A percentile compares a stretch with the other conserved stretches of the same genome.
phyloP scores from a whole-genome alignment of 2,797 vertebrate genomes.

The Myotis findleyi region DNA sequence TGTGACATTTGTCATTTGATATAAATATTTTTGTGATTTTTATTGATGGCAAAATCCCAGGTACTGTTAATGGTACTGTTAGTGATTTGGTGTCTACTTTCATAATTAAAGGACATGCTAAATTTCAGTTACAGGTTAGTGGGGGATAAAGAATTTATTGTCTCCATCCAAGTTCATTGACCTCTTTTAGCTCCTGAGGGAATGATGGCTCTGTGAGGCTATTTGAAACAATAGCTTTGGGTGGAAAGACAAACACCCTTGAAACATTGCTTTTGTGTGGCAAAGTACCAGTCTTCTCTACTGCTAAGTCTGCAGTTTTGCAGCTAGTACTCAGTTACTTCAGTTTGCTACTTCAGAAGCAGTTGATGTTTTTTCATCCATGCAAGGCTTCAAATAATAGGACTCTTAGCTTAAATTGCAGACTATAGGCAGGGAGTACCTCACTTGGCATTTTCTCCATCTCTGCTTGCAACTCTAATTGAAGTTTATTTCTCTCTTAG shows the following conservation, averaged over 20 bases:
- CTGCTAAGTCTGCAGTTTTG: neutral
- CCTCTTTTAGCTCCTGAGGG: neutral
- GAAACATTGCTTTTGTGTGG: neutral
- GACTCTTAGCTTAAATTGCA: constrained; percentile 53
- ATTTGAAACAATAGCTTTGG: neutral
- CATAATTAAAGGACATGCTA: constrained; percentile 32
- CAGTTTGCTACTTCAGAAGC: constrained; percentile 39
- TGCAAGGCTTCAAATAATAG: constrained; percentile 26
- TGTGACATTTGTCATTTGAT: neutral
- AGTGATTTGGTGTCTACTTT: constrained; percentile 3
- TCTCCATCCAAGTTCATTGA: neutral
- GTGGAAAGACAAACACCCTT: neutral
- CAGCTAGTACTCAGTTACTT: neutral
- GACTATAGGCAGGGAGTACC: neutral
- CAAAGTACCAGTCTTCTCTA: constrained; percentile 11
- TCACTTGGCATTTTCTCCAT: constrained; percentile 38
- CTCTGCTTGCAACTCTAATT: neutral
- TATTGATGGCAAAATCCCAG: neutral
- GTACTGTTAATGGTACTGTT: constrained; percentile 26
- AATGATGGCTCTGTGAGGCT: neutral
- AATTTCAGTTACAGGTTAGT: constrained; percentile 34
- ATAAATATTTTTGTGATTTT: constrained; percentile 43
- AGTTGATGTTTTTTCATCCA: neutral
- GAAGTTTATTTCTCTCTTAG: constrained; percentile 57
- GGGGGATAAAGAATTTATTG: constrained; percentile 18